These are phyloP conservation scores for Chydorus sphaericus DNA, from an alignment of 2,888 invertebrate genomes.

Conservation along the genomic window DNA sequence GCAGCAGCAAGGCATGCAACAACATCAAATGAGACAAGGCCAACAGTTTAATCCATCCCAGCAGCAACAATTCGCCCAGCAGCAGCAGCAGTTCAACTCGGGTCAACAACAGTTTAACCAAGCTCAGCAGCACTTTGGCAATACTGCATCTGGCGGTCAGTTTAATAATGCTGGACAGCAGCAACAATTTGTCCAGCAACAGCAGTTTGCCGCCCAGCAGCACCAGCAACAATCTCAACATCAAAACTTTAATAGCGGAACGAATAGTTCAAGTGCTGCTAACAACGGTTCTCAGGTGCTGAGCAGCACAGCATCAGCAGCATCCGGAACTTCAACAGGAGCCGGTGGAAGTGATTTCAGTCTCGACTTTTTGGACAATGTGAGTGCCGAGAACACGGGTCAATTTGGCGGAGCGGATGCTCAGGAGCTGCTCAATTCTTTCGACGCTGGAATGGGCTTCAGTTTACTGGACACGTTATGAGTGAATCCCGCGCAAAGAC, in stretches of 20 bases:
- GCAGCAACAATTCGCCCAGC: slow-evolving; percentile 7
- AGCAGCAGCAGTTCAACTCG: slow-evolving; percentile 10
- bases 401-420: slow-evolving; percentile 46
- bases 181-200: slow-evolving; percentile 12
- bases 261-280: neutral
- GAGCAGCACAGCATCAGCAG: neutral
- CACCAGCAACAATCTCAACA: slow-evolving; percentile 19
- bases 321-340: neutral
- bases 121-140: neutral
- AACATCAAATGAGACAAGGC: slow-evolving; percentile 23
- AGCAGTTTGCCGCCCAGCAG: slow-evolving; percentile 19
- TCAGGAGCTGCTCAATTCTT: slow-evolving; percentile 65
- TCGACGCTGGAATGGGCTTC: slow-evolving; percentile 47
- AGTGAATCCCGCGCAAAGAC: too few species aligned
- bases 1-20: slow-evolving; percentile 23
- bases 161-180: neutral
- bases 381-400: slow-evolving; percentile 45
- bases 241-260: slow-evolving; percentile 1
- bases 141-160: neutral
- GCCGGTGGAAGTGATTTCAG: slow-evolving; percentile 44
- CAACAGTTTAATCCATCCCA: slow-evolving; percentile 17
- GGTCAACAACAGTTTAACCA: neutral
- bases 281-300: neutral
- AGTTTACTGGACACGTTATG: slow-evolving; percentile 18
- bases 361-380: slow-evolving; percentile 71